These are phyloP conservation scores for Dromas ardeola DNA, from an alignment of 2,113 vertebrate species.

Conservation along the genomic window DNA sequence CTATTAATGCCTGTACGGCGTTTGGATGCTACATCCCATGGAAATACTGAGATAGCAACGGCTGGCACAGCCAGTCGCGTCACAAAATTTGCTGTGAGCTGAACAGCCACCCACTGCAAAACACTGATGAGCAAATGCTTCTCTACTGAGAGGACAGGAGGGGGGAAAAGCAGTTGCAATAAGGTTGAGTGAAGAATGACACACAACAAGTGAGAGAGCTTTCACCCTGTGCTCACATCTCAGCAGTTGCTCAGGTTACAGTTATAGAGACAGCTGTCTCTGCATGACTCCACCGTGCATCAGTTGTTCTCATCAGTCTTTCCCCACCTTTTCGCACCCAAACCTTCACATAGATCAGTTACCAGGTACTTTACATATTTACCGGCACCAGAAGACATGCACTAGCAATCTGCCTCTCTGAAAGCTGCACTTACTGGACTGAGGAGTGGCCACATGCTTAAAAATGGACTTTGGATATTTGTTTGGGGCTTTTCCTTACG, in stretches of 20 bases:
- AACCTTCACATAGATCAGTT: not conserved
- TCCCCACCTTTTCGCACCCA: not conserved
- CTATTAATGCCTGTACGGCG: not conserved
- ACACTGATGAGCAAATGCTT: not conserved
- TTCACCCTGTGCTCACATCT: not conserved
- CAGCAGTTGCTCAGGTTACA: not conserved
- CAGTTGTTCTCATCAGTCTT: not conserved
- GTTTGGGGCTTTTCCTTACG: not conserved
- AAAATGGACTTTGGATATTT: not conserved
- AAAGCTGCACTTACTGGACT: not conserved
- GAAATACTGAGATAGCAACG: not conserved
- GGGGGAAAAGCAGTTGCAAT: not conserved
- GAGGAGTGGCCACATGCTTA: not conserved
- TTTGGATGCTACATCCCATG: not conserved
- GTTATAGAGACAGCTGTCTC: not conserved
- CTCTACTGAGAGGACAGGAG: not conserved
- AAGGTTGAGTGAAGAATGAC: not conserved
- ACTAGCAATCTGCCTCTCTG: not conserved
- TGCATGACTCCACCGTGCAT: not conserved
- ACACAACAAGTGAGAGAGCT: not conserved
- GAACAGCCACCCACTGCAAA: not conserved
- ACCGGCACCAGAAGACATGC: not conserved
- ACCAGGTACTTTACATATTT: not conserved
- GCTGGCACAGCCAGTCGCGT: fast-evolving
- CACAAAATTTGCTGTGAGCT: not conserved